Evolutionary conservation across 2,113 vertebrate genomes (phyloP).

Genomic region (Apteryx owenii): DNA sequence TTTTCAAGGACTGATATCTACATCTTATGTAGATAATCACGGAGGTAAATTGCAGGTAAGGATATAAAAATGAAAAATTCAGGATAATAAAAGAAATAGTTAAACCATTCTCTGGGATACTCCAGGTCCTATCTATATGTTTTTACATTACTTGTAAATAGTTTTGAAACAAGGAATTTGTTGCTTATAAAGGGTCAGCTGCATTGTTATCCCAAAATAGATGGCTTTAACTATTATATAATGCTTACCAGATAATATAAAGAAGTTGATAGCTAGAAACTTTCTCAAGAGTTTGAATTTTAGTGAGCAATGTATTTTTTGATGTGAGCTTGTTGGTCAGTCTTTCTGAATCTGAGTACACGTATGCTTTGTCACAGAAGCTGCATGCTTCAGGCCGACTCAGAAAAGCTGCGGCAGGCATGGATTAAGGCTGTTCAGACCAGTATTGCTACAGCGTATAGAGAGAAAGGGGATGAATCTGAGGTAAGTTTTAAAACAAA

Average conservation of each 20-base stretch:
- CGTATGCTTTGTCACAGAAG: constrained; percentile 79
- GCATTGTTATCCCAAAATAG: not conserved
- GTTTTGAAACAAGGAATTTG: not conserved
- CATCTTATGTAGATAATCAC: not conserved
- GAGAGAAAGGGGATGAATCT: constrained; percentile 89
- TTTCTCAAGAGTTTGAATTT: not conserved
- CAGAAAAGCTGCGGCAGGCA: constrained; percentile 93
- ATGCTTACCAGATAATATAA: not conserved
- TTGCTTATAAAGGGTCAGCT: not conserved
- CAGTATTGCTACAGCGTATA: constrained; percentile 96
- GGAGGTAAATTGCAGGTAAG: not conserved
- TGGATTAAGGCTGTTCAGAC: constrained; percentile 98
- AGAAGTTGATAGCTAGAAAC: not conserved
- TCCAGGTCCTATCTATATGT: not conserved
- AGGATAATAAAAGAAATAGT: not conserved
- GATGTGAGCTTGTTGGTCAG: not conserved
- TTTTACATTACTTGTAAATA: not conserved
- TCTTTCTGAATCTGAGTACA: not conserved
- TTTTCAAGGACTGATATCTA: not conserved
- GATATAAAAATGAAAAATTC: not conserved
- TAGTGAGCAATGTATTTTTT: not conserved
- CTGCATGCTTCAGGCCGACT: constrained; percentile 98
- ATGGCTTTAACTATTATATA: not conserved
- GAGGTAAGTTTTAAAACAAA: constrained; percentile 78
- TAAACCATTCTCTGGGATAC: not conserved